These are phyloP conservation scores for Tetragonula carbonaria DNA, from an alignment of 2,888 invertebrate genomes.

Conservation along the genomic window DNA sequence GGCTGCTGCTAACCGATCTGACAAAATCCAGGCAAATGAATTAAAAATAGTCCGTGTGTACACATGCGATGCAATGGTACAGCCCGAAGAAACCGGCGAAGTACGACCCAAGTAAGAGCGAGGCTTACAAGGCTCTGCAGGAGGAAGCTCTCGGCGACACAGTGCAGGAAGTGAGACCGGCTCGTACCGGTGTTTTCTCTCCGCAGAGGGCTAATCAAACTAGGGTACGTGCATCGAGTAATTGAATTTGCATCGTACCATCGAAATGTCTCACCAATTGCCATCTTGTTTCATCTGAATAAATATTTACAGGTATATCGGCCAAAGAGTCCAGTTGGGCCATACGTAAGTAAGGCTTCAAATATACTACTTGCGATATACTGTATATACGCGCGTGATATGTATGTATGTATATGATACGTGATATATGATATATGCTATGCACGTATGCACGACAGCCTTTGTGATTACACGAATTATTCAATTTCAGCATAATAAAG, in stretches of 20 bases:
- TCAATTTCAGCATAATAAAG: slow-evolving; percentile 56
- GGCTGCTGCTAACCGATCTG: slow-evolving; percentile 69
- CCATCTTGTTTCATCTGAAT: neutral
- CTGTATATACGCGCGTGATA: neutral
- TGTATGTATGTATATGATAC: neutral
- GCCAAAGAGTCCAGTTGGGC: slow-evolving; percentile 75
- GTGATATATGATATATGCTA: neutral
- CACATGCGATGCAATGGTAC: slow-evolving; percentile 71
- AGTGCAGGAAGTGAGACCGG: slow-evolving; percentile 90
- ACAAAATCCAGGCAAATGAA: slow-evolving; percentile 53
- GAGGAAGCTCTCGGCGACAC: slow-evolving; percentile 89
- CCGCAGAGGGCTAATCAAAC: slow-evolving; percentile 85
- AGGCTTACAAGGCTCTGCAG: slow-evolving; percentile 94
- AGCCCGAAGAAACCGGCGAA: slow-evolving; percentile 88
- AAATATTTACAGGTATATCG: slow-evolving; percentile 66
- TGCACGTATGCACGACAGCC: neutral
- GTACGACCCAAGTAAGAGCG: slow-evolving; percentile 95
- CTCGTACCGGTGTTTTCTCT: slow-evolving; percentile 91
- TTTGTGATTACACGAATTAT: slow-evolving; percentile 20
- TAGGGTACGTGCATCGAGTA: slow-evolving; percentile 70
- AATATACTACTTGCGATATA: neutral
- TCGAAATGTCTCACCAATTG: no score
- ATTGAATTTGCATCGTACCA: neutral
- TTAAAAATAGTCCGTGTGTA: slow-evolving; percentile 82
- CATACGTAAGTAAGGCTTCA: slow-evolving; percentile 74